Percentiles rank a stretch among this genome's conserved stretches.
These are phyloP conservation scores for Drosophila pseudoananassae DNA, from an alignment of 1,140 invertebrate genomes.

Conservation along the genomic window DNA sequence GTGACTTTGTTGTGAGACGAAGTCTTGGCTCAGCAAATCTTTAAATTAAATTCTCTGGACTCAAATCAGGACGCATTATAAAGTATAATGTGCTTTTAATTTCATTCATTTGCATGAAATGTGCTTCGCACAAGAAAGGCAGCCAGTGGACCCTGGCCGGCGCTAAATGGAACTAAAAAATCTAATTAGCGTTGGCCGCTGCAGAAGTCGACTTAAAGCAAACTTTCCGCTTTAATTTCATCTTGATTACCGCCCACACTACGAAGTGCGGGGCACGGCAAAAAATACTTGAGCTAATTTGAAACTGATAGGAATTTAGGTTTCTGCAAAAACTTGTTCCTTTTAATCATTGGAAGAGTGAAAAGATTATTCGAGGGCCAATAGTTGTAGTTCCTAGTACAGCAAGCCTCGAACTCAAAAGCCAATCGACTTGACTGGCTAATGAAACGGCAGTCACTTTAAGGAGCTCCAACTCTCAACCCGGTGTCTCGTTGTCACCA, in stretches of 20 bases:
- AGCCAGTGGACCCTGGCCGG: constrained; percentile 13
- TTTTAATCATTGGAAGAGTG: not conserved
- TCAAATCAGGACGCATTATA: constrained; percentile 78
- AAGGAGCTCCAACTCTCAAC: constrained; percentile 50
- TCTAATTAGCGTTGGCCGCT: constrained; percentile 71
- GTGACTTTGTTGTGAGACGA: not conserved
- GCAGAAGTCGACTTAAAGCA: constrained; percentile 66
- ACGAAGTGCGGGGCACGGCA: constrained; percentile 7
- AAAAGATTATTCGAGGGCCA: not conserved
- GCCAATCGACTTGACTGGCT: constrained; percentile 75
- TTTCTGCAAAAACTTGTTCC: not conserved
- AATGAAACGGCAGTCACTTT: constrained; percentile 70
- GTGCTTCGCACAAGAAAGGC: constrained; percentile 7
- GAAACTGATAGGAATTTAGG: not conserved
- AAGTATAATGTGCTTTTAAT: constrained; percentile 83
- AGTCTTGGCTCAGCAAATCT: constrained; percentile 57
- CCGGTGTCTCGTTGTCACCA: constrained; percentile 44
- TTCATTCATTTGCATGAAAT: constrained; percentile 78
- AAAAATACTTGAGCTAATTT: not conserved
- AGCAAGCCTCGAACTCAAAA: constrained; percentile 45
- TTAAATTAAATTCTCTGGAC: constrained; percentile 72
- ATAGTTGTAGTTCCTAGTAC: constrained; percentile 13
- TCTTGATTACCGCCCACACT: constrained; percentile 62
- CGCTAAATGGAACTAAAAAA: constrained; percentile 72
- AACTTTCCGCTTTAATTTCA: constrained; percentile 79